These are phyloP conservation scores for Bombus huntii DNA, from an alignment of 1,140 invertebrate species.

Conservation along the genomic window DNA sequence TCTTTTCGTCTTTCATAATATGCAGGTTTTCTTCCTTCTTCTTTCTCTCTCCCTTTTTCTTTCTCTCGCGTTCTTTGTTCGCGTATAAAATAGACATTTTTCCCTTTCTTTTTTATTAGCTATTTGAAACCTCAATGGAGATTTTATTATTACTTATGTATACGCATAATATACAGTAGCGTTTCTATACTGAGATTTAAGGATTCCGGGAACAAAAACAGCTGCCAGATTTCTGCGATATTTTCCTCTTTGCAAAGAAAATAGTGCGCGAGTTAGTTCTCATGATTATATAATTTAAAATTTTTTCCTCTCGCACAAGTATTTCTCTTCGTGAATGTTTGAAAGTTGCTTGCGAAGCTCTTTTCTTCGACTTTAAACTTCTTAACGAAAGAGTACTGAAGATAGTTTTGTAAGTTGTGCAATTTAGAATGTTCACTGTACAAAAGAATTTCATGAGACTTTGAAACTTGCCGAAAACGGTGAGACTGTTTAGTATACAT, in stretches of 20 bases:
- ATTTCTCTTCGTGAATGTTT: background rate
- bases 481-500: background rate
- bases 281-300: constrained; percentile 1
- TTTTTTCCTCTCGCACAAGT: background rate
- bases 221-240: background rate
- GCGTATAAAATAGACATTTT: background rate
- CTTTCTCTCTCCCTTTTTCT: background rate
- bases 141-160: background rate
- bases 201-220: background rate
- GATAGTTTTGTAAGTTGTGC: background rate
- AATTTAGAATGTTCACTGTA: constrained; percentile 14
- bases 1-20: background rate
- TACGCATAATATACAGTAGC: too few relatives aligned
- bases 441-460: constrained; percentile 33
- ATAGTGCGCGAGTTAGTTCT: background rate
- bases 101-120: background rate
- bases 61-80: too few relatives aligned
- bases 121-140: background rate
- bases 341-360: background rate
- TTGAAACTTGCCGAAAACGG: constrained; percentile 10
- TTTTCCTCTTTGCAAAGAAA: background rate
- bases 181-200: background rate
- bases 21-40: background rate
- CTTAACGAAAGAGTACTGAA: background rate
- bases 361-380: constrained; percentile 10